Conservation (phyloP, 2,797 vertebrate genomes). For the Enteromius thamalakanensis region DNA sequence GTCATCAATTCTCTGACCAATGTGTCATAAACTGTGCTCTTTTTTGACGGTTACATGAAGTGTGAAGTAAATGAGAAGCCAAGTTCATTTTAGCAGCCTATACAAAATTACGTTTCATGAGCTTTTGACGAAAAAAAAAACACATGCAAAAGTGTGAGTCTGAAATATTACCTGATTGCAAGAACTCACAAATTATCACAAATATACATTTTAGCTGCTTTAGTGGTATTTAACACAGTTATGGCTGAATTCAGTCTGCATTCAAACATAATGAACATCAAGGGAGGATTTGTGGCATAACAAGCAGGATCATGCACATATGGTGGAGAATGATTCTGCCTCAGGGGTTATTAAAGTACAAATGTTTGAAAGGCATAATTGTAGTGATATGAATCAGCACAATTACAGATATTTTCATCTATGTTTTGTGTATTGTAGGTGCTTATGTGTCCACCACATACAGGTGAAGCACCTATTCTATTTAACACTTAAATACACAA, state of each 20-base stretch:
- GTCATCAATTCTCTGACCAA: not conserved
- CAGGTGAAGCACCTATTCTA: not conserved
- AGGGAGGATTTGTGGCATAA: not conserved
- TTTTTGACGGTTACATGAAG: slow-evolving; percentile 2
- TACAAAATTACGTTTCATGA: not conserved
- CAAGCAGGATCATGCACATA: not conserved
- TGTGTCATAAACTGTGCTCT: not conserved
- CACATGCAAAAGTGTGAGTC: too few relatives aligned
- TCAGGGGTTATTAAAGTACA: not conserved
- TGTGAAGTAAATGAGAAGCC: not conserved
- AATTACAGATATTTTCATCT: not conserved
- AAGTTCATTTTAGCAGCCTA: not conserved
- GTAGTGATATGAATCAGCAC: not conserved
- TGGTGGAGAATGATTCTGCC: not conserved
- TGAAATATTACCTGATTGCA: not conserved
- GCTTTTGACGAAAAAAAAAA: not conserved
- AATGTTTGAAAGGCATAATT: slow-evolving; percentile 1
- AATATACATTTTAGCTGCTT: slow-evolving; percentile 7
- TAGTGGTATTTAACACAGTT: not conserved
- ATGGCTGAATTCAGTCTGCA: not conserved
- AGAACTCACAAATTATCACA: not conserved
- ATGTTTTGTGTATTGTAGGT: not conserved
- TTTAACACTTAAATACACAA: not conserved
- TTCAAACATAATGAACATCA: slow-evolving; percentile 2
- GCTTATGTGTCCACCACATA: not conserved